Percentiles rank a stretch among this genome's conserved stretches.
phyloP scores from a whole-genome alignment of 1,140 invertebrate genomes.

The Heliconius melpomene region DNA sequence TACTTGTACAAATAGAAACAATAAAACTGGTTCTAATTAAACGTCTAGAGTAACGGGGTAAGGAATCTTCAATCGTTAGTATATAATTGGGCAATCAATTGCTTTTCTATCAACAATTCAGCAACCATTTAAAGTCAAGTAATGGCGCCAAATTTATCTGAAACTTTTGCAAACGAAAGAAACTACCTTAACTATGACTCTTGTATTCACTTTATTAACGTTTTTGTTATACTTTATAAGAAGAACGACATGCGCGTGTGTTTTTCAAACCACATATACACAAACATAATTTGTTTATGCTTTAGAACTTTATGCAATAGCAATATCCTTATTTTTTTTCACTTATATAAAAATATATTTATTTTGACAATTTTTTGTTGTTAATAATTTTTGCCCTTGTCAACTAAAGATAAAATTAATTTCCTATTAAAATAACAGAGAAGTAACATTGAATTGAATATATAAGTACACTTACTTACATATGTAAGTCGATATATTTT shows the following conservation, averaged over 20 bases:
- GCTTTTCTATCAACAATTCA: conserved; percentile 13
- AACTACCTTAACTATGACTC: neutral
- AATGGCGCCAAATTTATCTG: neutral
- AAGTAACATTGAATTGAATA: neutral
- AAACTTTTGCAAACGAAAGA: neutral
- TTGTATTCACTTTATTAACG: neutral
- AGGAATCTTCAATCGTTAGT: conserved; percentile 10
- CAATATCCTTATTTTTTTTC: no score
- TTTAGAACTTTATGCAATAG: no score
- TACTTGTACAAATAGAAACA: neutral
- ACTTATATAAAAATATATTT: no score
- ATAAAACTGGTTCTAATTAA: conserved; percentile 14
- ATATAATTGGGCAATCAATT: conserved; percentile 11
- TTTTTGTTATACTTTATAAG: neutral
- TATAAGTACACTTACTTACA: neutral
- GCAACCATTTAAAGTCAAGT: neutral
- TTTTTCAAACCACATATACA: neutral
- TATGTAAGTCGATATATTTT: neutral
- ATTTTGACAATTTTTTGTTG: no score
- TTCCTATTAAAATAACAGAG: neutral
- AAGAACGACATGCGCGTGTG: neutral
- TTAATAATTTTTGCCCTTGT: no score
- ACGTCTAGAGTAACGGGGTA: conserved; percentile 5
- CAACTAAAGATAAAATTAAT: no score
- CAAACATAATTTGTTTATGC: neutral